Base-by-base conservation (phyloP, 2,888 invertebrate species). In the Carpatolechia fugitivella region DNA sequence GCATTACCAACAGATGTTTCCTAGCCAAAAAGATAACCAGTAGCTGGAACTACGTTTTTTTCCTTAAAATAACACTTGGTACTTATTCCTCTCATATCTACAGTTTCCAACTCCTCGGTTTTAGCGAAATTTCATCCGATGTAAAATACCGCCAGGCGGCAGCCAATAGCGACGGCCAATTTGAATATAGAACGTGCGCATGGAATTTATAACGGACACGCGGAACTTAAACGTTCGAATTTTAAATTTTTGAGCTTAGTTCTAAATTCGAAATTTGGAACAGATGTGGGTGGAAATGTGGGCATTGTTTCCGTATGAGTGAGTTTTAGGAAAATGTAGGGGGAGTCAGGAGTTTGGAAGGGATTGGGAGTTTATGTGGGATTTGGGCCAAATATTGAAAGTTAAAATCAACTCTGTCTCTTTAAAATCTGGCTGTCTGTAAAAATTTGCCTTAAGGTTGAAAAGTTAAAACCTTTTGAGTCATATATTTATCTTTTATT, bases 121-220 rank as follows among this genome's bases (percentile, higher is more conserved):
- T 68, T 64, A 66, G 65, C 64, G 69, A 72, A 74, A 76, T 79
- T 76, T 72, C 74, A 70, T 72, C 73, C 73, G 64, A 74, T 72
- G 77, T 72, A 75, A 74, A 78, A 74, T 72, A 72, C 70, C 56
- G 52, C 54, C 52, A 52, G 52, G 57, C 63, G 74, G 75, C 80
- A 78, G 81, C 83, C 84, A 82, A 84, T 84, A 80, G 82, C 74
- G 72, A 69, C 66, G 72, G 76, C 84, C 88, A 88, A 89, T 89
- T 90, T 89, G 88, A 89, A 90, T 90, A 89, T 86, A 88, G 86
- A 90, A 85, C 85, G 82, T 76, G 76, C 78, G 79, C 74, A 73
- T 72, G 72, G 78, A 86, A 87, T 87, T 87, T 85, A 86, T 83
- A 85, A 87, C 85, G 85, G 84, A 85, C 84, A 78, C 76, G 72